Conservation (phyloP, 2,797 vertebrate genomes). For the Cryptoblepharus egeriae region DNA sequence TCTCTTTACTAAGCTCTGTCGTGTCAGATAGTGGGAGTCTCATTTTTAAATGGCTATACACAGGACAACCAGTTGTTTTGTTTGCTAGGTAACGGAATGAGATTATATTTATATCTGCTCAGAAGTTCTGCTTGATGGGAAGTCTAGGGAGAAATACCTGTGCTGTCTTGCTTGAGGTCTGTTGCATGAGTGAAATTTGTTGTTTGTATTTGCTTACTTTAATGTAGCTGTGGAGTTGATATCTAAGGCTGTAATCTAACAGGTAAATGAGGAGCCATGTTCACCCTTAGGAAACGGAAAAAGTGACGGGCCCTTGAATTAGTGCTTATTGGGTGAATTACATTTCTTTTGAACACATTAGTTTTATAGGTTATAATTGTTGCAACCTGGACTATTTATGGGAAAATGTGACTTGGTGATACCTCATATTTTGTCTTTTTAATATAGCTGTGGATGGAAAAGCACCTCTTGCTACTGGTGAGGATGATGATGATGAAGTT, state of each 20-base stretch:
- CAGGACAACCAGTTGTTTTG: not conserved
- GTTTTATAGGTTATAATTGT: not conserved
- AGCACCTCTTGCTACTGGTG: slow-evolving; percentile 92
- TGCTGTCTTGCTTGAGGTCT: not conserved
- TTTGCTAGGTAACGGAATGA: not conserved
- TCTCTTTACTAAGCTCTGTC: too few species aligned
- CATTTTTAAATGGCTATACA: too few species aligned
- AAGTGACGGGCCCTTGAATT: not conserved
- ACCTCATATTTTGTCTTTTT: slow-evolving; percentile 25
- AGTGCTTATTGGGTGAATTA: slow-evolving; percentile 13
- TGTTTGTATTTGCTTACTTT: not conserved
- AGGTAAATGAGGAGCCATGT: not conserved
- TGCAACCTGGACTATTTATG: not conserved
- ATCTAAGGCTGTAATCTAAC: not conserved
- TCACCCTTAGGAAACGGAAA: not conserved
- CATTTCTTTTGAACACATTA: not conserved
- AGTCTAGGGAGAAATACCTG: not conserved
- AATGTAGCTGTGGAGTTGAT: not conserved
- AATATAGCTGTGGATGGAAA: slow-evolving; percentile 91
- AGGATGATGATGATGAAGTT: slow-evolving; percentile 98
- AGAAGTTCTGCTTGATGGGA: not conserved
- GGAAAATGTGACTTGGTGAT: not conserved
- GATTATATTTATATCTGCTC: not conserved
- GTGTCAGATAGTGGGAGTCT: too few species aligned
- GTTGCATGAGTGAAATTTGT: not conserved